Evolutionary conservation across 2,113 vertebrate species (phyloP), one percentile per base, ranked within the genome.

Genomic region (Myrmecophaga tridactyla): DNA sequence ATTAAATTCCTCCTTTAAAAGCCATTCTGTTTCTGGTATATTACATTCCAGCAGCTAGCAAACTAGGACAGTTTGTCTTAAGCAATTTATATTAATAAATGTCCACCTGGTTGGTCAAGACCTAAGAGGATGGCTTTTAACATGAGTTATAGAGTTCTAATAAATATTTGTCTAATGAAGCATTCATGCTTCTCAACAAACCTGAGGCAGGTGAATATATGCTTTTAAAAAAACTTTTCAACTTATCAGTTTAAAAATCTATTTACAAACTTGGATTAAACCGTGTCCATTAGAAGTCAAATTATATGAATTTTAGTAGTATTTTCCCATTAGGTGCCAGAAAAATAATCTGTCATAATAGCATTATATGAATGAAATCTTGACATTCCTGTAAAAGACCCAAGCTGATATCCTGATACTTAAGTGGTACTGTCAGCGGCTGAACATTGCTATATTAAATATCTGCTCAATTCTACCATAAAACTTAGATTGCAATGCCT

Each of bases 201-300:
- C 3, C 4, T 0, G 14, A 84, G 15, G 18, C 94, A 88, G 72
- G 56, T 48, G 43, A 94, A 76, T 62, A 90, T 69, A 82, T 78
- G 84, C 78, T 95, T 81, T 80, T 60, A 91, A 70, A 86, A 34
- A 89, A 88, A 90, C 56, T 90, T 90, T 77, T 34, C 23, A 90
- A 96, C 82, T 62, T 46, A 92, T 72, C 95, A 67, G 95, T 60
- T 95, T 70, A 90, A 93, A 89, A 95, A 81, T 90, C 87, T 92
- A 96, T 90, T 92, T 94, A 96, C 2, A 76, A 94, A 48, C 46
- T 86, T 92, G 43, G 76, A 92, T 93, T 96, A 94, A 94, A 96
- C 92, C 76, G 43, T 31, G 20, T 78, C 65, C 58, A 89, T 89
- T 94, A 92, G 84, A 96, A 94, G 85, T 94, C 63, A 94, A 94